Evolutionary conservation across 2,113 vertebrate species (phyloP).

Genomic region (Oxyura jamaicensis): DNA sequence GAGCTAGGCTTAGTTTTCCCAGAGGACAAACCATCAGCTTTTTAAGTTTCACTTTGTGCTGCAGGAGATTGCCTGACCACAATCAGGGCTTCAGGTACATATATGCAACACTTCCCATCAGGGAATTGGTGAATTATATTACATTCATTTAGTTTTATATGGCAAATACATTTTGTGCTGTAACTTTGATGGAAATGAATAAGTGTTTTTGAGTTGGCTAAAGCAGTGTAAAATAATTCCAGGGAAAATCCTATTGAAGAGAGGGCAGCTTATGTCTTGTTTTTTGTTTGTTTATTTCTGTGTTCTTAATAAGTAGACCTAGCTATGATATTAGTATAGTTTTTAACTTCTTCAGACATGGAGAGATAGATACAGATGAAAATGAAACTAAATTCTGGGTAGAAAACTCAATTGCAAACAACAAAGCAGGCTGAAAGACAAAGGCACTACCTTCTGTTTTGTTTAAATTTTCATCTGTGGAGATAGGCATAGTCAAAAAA

Average conservation of each 20-base stretch:
- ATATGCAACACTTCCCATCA: neutral
- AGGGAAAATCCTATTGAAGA: neutral
- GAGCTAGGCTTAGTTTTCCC: neutral
- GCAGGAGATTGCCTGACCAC: neutral
- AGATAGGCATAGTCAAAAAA: neutral
- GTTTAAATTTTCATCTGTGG: neutral
- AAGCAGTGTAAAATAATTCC: neutral
- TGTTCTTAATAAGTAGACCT: neutral
- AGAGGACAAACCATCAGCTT: neutral
- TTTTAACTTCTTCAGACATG: neutral
- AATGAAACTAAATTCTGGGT: neutral
- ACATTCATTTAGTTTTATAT: neutral
- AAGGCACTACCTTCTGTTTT: neutral
- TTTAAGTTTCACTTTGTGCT: neutral
- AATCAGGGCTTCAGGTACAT: neutral
- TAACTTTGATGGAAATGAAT: neutral
- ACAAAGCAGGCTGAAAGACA: neutral
- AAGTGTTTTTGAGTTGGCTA: neutral
- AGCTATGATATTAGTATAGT: neutral
- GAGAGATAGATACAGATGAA: neutral
- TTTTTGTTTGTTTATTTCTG: neutral
- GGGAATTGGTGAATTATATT: conserved; percentile 1
- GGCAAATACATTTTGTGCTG: neutral
- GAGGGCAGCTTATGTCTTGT: neutral
- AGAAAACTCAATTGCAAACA: neutral